Conservation (phyloP, 2,113 vertebrate genomes). For the Cryptoleucopteryx plumbea region DNA sequence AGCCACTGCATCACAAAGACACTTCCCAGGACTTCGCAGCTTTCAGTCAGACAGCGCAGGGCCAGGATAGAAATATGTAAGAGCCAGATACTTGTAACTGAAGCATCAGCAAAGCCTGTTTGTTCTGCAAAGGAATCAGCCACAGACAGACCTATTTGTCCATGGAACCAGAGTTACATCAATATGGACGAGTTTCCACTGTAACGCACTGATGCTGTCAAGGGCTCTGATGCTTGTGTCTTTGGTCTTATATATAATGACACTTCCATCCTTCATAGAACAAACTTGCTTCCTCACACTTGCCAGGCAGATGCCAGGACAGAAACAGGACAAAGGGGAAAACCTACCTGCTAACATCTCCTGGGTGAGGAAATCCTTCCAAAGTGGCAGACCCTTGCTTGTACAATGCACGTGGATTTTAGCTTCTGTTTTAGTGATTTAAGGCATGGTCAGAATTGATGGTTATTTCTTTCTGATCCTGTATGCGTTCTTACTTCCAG, state of each 20-base stretch:
- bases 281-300: background rate
- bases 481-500: background rate
- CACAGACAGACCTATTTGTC: background rate
- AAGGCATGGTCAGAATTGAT: background rate
- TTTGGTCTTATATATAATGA: background rate
- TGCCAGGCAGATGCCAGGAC: background rate
- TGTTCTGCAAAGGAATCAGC: background rate
- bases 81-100: background rate
- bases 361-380: background rate
- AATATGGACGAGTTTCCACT: background rate
- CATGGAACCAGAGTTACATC: background rate
- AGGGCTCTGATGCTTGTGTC: background rate
- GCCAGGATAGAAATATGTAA: background rate
- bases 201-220: background rate
- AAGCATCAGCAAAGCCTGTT: background rate
- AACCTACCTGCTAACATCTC: background rate
- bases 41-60: background rate
- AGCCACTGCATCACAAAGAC: background rate
- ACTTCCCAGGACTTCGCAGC: background rate
- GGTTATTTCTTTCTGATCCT: background rate
- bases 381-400: conserved; percentile 1
- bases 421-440: conserved; percentile 35
- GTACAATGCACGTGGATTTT: background rate
- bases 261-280: background rate
- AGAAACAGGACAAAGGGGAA: background rate